A percentile compares a stretch with the other conserved stretches of the same genome.
Conservation (phyloP, 2,113 vertebrate species). For the Mormyrus iriodes region DNA sequence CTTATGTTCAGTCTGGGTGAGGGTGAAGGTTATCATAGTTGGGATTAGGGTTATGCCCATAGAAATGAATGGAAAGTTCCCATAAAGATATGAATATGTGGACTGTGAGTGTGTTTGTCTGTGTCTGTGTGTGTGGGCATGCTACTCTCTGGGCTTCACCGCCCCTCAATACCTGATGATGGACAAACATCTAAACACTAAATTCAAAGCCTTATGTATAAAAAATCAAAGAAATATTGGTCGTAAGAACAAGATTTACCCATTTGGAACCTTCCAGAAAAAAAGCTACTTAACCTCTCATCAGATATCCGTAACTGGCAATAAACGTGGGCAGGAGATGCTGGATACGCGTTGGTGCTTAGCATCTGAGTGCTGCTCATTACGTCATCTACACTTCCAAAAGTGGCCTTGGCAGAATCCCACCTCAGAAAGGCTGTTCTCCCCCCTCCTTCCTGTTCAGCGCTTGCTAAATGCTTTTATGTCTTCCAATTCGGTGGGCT, state of each 20-base stretch:
- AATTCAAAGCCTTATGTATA: neutral
- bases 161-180: neutral
- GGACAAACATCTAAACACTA: neutral
- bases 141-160: neutral
- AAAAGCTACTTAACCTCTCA: neutral
- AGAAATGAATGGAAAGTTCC: neutral
- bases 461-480: neutral
- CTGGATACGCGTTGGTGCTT: neutral
- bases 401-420: neutral
- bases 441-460: neutral
- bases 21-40: too few species aligned
- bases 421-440: neutral
- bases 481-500: neutral
- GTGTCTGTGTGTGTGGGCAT: neutral
- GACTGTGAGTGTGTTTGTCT: neutral
- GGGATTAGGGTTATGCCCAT: neutral
- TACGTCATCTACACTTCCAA: neutral
- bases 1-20: neutral
- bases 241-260: neutral
- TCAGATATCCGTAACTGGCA: neutral
- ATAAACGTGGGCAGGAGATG: neutral
- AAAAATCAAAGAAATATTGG: neutral
- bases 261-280: neutral
- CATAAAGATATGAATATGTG: neutral
- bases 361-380: neutral